These are phyloP conservation scores for Clarias gariepinus DNA, from an alignment of 2,113 vertebrate genomes.

Conservation along the genomic window DNA sequence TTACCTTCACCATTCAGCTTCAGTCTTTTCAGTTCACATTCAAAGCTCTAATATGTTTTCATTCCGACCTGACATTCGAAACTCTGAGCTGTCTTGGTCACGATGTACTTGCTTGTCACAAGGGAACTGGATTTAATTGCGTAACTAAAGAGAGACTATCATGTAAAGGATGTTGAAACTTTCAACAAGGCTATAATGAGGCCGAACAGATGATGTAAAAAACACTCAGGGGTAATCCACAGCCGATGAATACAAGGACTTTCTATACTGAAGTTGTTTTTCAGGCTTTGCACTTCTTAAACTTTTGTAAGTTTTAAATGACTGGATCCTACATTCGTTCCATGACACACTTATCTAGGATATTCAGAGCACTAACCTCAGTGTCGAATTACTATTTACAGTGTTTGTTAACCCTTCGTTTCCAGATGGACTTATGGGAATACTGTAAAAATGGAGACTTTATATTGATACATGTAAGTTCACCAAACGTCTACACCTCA, in stretches of 20 bases:
- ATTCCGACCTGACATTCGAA: slow-evolving; percentile 2
- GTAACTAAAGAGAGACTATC: slow-evolving; percentile 26
- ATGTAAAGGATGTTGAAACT: slow-evolving; percentile 18
- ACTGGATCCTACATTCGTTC: neutral
- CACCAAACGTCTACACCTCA: neutral
- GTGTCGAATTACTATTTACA: neutral
- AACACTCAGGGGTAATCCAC: neutral
- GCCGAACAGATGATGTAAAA: neutral
- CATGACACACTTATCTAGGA: neutral
- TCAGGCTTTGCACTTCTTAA: neutral
- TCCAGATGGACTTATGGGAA: neutral
- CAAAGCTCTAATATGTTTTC: neutral
- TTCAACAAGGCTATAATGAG: neutral
- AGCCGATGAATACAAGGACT: neutral
- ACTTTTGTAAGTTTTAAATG: neutral
- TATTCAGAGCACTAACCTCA: neutral
- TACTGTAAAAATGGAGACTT: neutral
- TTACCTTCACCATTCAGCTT: neutral
- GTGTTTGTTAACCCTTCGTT: neutral
- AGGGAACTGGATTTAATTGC: slow-evolving; percentile 32
- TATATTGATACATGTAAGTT: neutral
- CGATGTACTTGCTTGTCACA: slow-evolving; percentile 11
- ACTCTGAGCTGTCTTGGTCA: slow-evolving; percentile 14
- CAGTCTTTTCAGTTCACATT: neutral
- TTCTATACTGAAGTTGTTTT: neutral